phyloP scores from a whole-genome alignment of 1,140 invertebrate genomes.

The Stenopsyche tienmushanensis region DNA sequence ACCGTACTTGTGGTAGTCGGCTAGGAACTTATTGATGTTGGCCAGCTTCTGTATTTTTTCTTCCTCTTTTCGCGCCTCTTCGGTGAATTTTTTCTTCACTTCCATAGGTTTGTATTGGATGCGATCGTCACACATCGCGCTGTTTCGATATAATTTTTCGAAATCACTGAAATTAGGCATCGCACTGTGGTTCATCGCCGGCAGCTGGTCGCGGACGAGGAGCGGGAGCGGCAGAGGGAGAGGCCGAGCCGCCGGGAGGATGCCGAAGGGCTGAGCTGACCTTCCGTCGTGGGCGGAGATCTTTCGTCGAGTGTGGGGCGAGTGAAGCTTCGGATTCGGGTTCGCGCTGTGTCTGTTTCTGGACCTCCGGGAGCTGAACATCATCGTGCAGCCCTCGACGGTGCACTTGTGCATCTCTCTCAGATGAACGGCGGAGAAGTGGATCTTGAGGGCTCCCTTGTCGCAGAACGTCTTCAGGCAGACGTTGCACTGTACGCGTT shows the following conservation, averaged over 20 bases:
- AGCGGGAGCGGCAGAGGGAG: conserved; percentile 53
- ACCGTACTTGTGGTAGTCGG: conserved; percentile 43
- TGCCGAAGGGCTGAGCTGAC: conserved; percentile 79
- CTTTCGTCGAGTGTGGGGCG: conserved; percentile 87
- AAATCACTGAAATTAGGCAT: conserved; percentile 56
- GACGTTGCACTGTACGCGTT: conserved; percentile 96
- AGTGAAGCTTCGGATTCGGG: conserved; percentile 97
- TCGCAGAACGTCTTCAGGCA: conserved; percentile 99
- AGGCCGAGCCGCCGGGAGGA: conserved; percentile 63
- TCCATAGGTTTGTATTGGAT: conserved; percentile 47
- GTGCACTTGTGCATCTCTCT: conserved; percentile 78
- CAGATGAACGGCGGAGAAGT: conserved; percentile 94
- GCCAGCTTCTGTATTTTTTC: conserved; percentile 45
- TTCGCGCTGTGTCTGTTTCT: conserved; percentile 87
- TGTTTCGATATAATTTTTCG: conserved; percentile 55
- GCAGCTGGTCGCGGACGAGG: conserved; percentile 43
- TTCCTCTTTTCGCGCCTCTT: conserved; percentile 46
- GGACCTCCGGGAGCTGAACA: conserved; percentile 75
- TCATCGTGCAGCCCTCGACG: conserved; percentile 76
- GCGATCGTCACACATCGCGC: conserved; percentile 47
- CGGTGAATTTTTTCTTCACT: conserved; percentile 44
- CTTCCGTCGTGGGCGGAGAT: conserved; percentile 91
- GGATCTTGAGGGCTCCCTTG: conserved; percentile 98
- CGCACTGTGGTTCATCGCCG: conserved; percentile 56
- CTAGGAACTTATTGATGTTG: conserved; percentile 45